Evolutionary conservation across 2,113 vertebrate genomes (phyloP).

Genomic region (Cebidichthys violaceus): DNA sequence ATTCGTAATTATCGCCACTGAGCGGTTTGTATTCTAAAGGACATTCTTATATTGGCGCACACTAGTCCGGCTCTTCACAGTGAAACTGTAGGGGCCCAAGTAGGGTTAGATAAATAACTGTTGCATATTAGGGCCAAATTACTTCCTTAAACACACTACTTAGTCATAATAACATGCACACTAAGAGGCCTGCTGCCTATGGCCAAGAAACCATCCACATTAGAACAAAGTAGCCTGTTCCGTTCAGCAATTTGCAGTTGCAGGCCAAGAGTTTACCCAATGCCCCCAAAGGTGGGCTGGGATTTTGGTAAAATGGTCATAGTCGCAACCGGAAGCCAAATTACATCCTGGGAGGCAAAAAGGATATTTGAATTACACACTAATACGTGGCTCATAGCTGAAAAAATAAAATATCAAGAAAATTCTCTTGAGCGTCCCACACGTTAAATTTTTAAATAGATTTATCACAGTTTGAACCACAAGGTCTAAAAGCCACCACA

Average conservation of each 20-base stretch:
- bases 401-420: background rate
- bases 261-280: background rate
- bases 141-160: background rate
- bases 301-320: background rate
- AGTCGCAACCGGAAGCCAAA: background rate
- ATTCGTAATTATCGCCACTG: background rate
- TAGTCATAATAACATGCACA: background rate
- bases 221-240: background rate
- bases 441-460: background rate
- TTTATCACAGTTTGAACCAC: background rate
- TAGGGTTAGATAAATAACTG: background rate
- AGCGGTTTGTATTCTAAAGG: background rate
- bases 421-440: background rate
- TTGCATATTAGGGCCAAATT: background rate
- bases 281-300: background rate
- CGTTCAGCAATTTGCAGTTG: background rate
- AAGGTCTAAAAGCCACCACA: background rate
- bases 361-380: background rate
- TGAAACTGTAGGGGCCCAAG: background rate
- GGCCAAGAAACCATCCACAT: background rate
- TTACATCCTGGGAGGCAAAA: background rate
- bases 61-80: background rate
- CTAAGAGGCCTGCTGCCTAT: background rate
- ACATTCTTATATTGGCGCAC: background rate
- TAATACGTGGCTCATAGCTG: no score